Conservation (phyloP, 1,140 invertebrate genomes). For the Neodiprion virginianus region DNA sequence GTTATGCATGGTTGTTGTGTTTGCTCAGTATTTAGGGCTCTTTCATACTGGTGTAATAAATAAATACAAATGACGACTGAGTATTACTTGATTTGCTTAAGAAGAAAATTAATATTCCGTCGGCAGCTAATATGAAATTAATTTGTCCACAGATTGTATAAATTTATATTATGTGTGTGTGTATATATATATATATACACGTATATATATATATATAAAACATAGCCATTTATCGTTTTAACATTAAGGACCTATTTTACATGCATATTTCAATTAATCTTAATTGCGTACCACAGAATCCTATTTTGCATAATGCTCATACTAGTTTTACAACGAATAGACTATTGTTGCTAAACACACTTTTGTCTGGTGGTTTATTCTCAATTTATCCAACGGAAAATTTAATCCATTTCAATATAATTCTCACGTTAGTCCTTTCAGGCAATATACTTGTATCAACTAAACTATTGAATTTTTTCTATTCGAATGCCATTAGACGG, state of each 20-base stretch:
- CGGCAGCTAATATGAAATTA: constrained; percentile 44
- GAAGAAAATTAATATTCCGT: constrained; percentile 38
- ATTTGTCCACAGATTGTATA: constrained; percentile 49
- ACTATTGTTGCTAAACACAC: constrained; percentile 43
- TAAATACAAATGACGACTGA: constrained; percentile 13
- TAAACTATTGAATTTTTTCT: no score
- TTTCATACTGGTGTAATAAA: background rate
- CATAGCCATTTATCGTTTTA: constrained; percentile 49
- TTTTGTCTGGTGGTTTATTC: no score
- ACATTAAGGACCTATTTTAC: constrained; percentile 50
- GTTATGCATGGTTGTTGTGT: constrained; percentile 1
- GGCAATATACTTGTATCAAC: no score
- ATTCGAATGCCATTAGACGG: no score
- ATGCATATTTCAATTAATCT: constrained; percentile 28
- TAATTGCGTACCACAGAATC: constrained; percentile 27
- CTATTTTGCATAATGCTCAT: constrained; percentile 59
- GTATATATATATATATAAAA: constrained; percentile 34
- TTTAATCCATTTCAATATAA: no score
- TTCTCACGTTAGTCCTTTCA: no score
- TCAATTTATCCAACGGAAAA: no score
- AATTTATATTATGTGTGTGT: constrained; percentile 43
- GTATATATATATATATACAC: constrained; percentile 17
- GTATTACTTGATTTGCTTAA: background rate
- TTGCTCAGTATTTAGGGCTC: constrained; percentile 4
- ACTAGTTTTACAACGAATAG: constrained; percentile 61